These are phyloP conservation scores for Triplophysa siluroides DNA, from an alignment of 2,113 vertebrate species.

Conservation along the genomic window DNA sequence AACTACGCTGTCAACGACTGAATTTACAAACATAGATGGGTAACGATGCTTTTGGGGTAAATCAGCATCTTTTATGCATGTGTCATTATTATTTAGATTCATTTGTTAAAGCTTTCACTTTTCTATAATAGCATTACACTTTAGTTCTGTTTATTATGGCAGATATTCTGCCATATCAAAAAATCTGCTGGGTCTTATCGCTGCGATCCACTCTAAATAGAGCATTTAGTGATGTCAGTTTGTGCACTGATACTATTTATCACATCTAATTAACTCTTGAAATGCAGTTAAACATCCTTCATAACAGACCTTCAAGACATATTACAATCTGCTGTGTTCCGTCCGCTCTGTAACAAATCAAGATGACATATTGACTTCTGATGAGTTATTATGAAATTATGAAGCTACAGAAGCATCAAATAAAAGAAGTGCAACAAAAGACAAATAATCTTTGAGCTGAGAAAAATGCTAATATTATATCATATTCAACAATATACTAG, in stretches of 20 bases:
- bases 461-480: slow-evolving; percentile 40
- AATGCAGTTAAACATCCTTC: slow-evolving; percentile 27
- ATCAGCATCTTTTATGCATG: no score
- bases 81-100: no score
- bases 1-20: no score
- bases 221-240: slow-evolving; percentile 6
- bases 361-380: slow-evolving; percentile 13
- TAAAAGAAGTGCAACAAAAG: slow-evolving; percentile 34
- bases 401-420: slow-evolving; percentile 19
- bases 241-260: slow-evolving; percentile 5
- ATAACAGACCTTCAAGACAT: slow-evolving; percentile 34
- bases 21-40: no score
- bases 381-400: slow-evolving; percentile 7
- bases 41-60: no score
- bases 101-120: no score
- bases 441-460: slow-evolving; percentile 53
- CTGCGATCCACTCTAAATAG: not conserved
- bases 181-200: not conserved
- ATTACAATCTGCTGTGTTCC: slow-evolving; percentile 33
- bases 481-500: slow-evolving; percentile 43
- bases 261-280: slow-evolving; percentile 31
- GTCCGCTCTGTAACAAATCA: slow-evolving; percentile 40
- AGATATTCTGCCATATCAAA: no score
- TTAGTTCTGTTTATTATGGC: no score
- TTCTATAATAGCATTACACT: no score